Evolutionary conservation across 2,797 vertebrate species (phyloP).

Genomic region (Adrianichthys oophorus): DNA sequence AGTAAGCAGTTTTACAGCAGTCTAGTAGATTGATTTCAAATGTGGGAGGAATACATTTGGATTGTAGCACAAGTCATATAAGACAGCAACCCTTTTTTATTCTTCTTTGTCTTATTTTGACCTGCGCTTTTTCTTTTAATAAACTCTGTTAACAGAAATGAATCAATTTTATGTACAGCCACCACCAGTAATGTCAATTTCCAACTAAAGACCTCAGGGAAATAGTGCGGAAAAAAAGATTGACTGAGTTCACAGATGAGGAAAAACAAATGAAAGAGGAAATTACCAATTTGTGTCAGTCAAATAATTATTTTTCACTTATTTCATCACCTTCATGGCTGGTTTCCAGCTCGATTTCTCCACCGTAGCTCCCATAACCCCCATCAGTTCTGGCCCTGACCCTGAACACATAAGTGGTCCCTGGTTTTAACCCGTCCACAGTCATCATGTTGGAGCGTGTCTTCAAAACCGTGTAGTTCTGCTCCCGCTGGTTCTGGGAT

Average conservation of each 20-base stretch:
- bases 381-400: conserved; percentile 81
- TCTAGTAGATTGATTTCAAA: conserved; percentile 30
- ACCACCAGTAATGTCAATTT: conserved; percentile 4
- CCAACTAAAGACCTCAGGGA: conserved; percentile 7
- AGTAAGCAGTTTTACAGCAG: conserved; percentile 34
- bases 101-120: conserved; percentile 9
- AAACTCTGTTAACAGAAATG: conserved; percentile 1
- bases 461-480: conserved; percentile 85
- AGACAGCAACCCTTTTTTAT: conserved; percentile 8
- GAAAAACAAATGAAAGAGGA: not conserved
- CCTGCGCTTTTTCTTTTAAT: conserved; percentile 15
- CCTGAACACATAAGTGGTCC: conserved; percentile 84
- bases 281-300: not conserved
- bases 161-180: not conserved
- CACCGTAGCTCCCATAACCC: conserved; percentile 83
- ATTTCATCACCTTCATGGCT: conserved; percentile 79
- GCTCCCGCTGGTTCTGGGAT: conserved; percentile 82
- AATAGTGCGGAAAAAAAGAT: conserved; percentile 1
- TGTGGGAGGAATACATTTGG: conserved; percentile 23
- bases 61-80: conserved; percentile 16
- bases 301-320: conserved; percentile 1
- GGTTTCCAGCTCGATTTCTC: conserved; percentile 85
- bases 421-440: conserved; percentile 83
- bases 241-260: conserved; percentile 2
- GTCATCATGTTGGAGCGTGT: conserved; percentile 85